Conservation (phyloP, 2,113 vertebrate genomes). For the Coptodon rendalli region DNA sequence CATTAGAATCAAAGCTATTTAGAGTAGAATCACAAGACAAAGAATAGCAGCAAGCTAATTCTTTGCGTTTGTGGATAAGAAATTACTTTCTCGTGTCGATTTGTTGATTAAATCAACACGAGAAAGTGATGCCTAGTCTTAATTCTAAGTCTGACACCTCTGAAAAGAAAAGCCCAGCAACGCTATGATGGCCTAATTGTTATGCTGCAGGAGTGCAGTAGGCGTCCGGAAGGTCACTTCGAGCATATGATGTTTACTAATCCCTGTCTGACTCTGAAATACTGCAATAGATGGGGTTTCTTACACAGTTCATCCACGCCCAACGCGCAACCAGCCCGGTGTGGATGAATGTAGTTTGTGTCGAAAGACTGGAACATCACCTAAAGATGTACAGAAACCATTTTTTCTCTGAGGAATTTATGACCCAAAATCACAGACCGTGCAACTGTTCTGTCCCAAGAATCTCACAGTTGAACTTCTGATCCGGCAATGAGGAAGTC, state of each 20-base stretch:
- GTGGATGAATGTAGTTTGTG: not conserved
- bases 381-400: not conserved
- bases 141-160: not conserved
- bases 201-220: slow-evolving; percentile 3
- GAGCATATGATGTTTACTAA: slow-evolving; percentile 6
- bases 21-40: not conserved
- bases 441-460: not conserved
- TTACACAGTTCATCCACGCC: not conserved
- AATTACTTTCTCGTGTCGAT: not conserved
- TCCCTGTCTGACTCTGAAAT: not conserved
- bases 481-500: not conserved
- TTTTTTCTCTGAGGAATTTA: not conserved
- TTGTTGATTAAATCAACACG: not conserved
- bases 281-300: not conserved
- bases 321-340: not conserved
- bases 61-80: not conserved
- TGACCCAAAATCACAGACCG: not conserved
- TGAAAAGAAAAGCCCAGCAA: not conserved
- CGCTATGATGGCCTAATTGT: slow-evolving; percentile 9
- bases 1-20: not conserved
- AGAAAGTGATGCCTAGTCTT: not conserved
- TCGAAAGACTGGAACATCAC: not conserved
- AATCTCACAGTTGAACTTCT: not conserved
- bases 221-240: slow-evolving; percentile 5
- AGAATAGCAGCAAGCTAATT: not conserved